These are phyloP conservation scores for Desoria tigrina DNA, from an alignment of 2,888 invertebrate genomes.

Conservation along the genomic window DNA sequence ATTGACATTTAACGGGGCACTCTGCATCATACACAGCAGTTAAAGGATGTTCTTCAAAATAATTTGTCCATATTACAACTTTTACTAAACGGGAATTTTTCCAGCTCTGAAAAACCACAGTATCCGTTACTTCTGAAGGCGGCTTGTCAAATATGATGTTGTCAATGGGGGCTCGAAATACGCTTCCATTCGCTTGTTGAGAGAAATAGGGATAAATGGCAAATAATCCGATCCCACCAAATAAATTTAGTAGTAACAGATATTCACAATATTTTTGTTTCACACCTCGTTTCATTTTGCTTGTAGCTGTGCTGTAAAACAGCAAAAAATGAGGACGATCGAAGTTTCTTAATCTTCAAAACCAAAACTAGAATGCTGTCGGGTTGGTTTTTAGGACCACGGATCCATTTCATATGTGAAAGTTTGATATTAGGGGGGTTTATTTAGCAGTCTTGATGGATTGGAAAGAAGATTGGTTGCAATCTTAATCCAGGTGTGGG, in stretches of 20 bases:
- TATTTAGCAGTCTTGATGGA: too few species aligned
- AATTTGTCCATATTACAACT: slow-evolving; percentile 36
- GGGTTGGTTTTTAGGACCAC: too few species aligned
- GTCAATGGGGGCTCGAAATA: too few species aligned
- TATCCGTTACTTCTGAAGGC: too few species aligned
- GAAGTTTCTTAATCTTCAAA: too few species aligned
- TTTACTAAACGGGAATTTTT: not conserved
- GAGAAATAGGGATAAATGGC: not conserved
- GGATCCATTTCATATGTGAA: too few species aligned
- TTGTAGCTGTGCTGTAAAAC: not conserved
- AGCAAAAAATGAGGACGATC: not conserved
- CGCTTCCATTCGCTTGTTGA: not conserved
- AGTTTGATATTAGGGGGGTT: too few species aligned
- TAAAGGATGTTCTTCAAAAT: slow-evolving; percentile 19
- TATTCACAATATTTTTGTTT: slow-evolving; percentile 22
- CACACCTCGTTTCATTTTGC: slow-evolving; percentile 18
- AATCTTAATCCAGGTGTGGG: too few species aligned
- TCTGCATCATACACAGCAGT: slow-evolving; percentile 1
- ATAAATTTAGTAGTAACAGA: slow-evolving; percentile 18
- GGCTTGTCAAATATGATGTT: too few species aligned
- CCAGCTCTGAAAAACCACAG: too few species aligned
- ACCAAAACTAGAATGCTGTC: too few species aligned
- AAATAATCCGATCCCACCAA: slow-evolving; percentile 8
- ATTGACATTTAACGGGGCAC: slow-evolving; percentile 27
- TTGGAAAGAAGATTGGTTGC: too few species aligned